Percentiles rank a stretch among this genome's conserved stretches.
Evolutionary conservation across 2,797 vertebrate species (phyloP).

Genomic region (Urophycis tenuis): DNA sequence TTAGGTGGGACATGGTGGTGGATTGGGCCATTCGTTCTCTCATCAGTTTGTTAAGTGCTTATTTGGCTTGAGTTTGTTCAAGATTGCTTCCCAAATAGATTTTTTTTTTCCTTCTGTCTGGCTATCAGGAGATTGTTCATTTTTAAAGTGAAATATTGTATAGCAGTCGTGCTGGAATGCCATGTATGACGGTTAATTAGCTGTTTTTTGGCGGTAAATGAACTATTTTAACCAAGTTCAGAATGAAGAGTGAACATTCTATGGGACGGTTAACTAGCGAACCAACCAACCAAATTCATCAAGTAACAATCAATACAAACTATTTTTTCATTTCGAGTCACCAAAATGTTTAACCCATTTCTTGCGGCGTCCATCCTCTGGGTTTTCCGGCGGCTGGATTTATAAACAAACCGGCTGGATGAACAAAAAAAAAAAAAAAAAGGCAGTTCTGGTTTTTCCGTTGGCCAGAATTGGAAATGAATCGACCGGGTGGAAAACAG

Average conservation of each 20-base stretch:
- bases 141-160: neutral
- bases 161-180: neutral
- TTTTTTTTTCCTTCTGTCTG: conserved; percentile 8
- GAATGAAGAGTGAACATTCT: neutral
- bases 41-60: conserved; percentile 46
- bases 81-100: conserved; percentile 28
- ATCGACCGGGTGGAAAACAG: neutral
- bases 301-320: neutral
- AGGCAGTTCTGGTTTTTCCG: no score
- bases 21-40: conserved; percentile 37
- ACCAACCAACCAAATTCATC: neutral
- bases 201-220: no score
- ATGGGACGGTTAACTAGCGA: neutral
- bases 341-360: neutral
- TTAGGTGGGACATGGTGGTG: conserved; percentile 37
- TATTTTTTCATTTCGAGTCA: neutral
- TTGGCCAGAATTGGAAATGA: neutral
- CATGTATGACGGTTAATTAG: no score
- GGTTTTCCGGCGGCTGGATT: neutral
- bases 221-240: no score
- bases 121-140: conserved; percentile 5
- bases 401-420: no score
- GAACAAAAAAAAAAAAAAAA: no score
- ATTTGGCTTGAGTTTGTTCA: conserved; percentile 33
- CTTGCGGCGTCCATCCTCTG: neutral